A percentile compares a stretch with the other conserved stretches of the same genome.
phyloP scores from a whole-genome alignment of 2,888 invertebrate species.

The Pachliopta kotzebuea region DNA sequence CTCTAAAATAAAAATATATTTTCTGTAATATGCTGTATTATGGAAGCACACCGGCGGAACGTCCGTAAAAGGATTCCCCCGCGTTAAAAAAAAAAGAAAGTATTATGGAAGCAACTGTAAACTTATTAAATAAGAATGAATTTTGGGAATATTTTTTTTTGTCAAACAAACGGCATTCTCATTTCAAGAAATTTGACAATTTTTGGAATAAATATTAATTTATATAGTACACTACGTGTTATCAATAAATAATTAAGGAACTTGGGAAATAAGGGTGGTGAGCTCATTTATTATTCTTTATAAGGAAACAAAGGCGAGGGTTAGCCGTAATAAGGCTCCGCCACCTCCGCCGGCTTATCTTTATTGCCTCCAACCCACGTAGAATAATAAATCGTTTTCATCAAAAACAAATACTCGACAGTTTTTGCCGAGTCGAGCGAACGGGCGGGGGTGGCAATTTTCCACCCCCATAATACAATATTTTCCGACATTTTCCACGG shows the following conservation, averaged over 20 bases:
- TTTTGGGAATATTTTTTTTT: background rate
- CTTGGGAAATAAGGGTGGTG: constrained; percentile 77
- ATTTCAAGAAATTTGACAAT: background rate
- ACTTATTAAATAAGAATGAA: background rate
- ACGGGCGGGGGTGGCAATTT: constrained; percentile 79
- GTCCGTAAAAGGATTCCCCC: no score
- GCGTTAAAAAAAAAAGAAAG: no score
- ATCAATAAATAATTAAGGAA: constrained; percentile 80
- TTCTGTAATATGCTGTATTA: no score
- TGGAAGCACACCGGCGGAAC: no score
- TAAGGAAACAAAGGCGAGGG: constrained; percentile 81
- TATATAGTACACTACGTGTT: constrained; percentile 31
- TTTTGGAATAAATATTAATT: constrained; percentile 7
- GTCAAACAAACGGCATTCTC: background rate
- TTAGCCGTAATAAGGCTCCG: constrained; percentile 81
- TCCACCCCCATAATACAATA: constrained; percentile 81
- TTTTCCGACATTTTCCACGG: constrained; percentile 81
- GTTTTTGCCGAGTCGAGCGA: constrained; percentile 80
- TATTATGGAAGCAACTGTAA: no score
- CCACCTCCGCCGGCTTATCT: constrained; percentile 80
- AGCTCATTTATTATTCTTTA: constrained; percentile 81
- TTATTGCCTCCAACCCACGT: constrained; percentile 82
- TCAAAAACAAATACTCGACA: constrained; percentile 82
- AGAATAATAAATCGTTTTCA: constrained; percentile 82
- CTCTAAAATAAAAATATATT: background rate